phyloP scores from a whole-genome alignment of 1,140 invertebrate genomes.

The Plectrocnemia conspersa region DNA sequence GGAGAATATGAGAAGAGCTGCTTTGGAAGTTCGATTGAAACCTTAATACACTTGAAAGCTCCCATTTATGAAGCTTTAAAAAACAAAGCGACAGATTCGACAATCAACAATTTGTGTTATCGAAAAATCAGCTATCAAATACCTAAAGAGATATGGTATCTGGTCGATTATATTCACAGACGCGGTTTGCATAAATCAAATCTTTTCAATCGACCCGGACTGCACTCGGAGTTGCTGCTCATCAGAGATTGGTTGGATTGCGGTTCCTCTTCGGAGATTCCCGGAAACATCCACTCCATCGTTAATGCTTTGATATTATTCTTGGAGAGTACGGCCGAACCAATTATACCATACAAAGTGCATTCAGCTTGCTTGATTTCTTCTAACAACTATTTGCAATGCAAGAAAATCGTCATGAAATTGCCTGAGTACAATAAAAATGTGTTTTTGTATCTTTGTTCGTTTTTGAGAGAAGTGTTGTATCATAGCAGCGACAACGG shows the following conservation, averaged over 20 bases:
- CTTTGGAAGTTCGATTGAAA: slow-evolving; percentile 90
- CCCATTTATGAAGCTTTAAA: slow-evolving; percentile 63
- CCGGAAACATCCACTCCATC: slow-evolving; percentile 85
- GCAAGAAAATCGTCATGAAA: slow-evolving; percentile 79
- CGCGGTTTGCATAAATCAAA: slow-evolving; percentile 77
- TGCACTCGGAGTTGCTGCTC: slow-evolving; percentile 69
- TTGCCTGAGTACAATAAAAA: slow-evolving; percentile 77
- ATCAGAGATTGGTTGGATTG: slow-evolving; percentile 89
- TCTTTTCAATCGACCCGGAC: slow-evolving; percentile 78
- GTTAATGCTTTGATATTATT: slow-evolving; percentile 88
- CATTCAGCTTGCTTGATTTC: slow-evolving; percentile 74
- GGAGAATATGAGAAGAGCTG: slow-evolving; percentile 84
- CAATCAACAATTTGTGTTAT: slow-evolving; percentile 52
- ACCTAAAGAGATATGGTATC: slow-evolving; percentile 78
- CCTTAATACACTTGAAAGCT: slow-evolving; percentile 76
- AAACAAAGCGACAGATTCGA: slow-evolving; percentile 57
- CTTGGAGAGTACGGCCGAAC: slow-evolving; percentile 84
- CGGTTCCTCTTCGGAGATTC: slow-evolving; percentile 56
- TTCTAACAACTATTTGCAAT: slow-evolving; percentile 72
- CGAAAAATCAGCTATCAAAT: slow-evolving; percentile 46
- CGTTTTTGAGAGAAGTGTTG: slow-evolving; percentile 84
- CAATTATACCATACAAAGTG: slow-evolving; percentile 80
- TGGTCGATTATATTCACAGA: slow-evolving; percentile 87
- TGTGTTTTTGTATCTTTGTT: slow-evolving; percentile 86
- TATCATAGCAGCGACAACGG: slow-evolving; percentile 74